Percentiles rank a stretch among this genome's conserved stretches.
Conservation (phyloP, 2,113 vertebrate species). For the Physeter macrocephalus region DNA sequence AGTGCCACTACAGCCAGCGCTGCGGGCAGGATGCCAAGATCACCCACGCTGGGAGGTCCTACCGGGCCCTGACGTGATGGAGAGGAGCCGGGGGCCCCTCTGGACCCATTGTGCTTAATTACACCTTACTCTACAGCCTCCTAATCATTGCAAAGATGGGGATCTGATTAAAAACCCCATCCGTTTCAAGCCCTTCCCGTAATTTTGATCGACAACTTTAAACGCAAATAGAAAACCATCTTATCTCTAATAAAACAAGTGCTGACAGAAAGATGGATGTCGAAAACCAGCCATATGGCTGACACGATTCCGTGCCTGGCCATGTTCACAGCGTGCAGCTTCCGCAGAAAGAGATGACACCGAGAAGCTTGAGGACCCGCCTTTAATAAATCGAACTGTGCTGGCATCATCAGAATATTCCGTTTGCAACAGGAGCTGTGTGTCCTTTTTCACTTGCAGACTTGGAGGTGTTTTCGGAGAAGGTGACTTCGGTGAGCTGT, state of each 20-base stretch:
- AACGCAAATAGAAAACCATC: slow-evolving; percentile 52
- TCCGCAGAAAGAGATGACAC: slow-evolving; percentile 44
- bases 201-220: slow-evolving; percentile 35
- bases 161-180: slow-evolving; percentile 35
- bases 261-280: slow-evolving; percentile 39
- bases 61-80: background rate
- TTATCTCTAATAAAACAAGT: slow-evolving; percentile 52
- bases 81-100: background rate
- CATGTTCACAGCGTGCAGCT: background rate
- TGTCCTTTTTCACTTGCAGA: slow-evolving; percentile 26
- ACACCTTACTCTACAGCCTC: slow-evolving; percentile 22
- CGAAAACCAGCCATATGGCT: slow-evolving; percentile 19
- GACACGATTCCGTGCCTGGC: background rate
- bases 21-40: background rate
- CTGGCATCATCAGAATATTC: slow-evolving; percentile 48
- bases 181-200: slow-evolving; percentile 6
- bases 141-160: background rate
- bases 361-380: slow-evolving; percentile 2
- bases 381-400: slow-evolving; percentile 69
- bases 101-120: background rate
- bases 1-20: background rate
- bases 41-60: background rate
- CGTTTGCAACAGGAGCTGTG: slow-evolving; percentile 44
- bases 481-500: background rate
- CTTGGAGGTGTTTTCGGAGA: background rate